These are phyloP conservation scores for Augochlorella aurata DNA, from an alignment of 2,888 invertebrate species.

Conservation along the genomic window DNA sequence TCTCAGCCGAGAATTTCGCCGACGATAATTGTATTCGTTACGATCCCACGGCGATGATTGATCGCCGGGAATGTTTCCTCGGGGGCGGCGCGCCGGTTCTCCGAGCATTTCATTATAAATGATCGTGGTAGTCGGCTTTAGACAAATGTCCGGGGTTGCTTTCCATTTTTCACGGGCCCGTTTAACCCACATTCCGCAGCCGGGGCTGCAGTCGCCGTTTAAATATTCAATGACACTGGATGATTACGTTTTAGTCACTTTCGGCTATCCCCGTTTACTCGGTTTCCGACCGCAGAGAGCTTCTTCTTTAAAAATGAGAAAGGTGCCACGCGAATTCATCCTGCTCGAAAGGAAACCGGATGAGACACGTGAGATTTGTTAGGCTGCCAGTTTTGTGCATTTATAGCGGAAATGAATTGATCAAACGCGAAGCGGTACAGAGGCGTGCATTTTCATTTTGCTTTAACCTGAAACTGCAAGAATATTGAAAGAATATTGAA, in stretches of 20 bases:
- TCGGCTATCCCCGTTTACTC: background rate
- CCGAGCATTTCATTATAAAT: conserved; percentile 25
- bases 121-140: conserved; percentile 20
- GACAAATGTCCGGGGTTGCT: conserved; percentile 24
- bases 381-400: too few relatives aligned
- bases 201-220: background rate
- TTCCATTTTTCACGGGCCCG: conserved; percentile 25
- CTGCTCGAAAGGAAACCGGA: too few relatives aligned
- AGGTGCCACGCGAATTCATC: too few relatives aligned
- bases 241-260: conserved; percentile 22
- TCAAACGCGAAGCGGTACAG: too few relatives aligned
- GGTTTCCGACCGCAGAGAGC: too few relatives aligned
- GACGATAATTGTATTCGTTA: conserved; percentile 13
- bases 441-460: too few relatives aligned
- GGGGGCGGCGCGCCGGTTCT: conserved; percentile 8
- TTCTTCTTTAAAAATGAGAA: too few relatives aligned
- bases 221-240: conserved; percentile 28
- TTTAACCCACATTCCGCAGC: conserved; percentile 28
- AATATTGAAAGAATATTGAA: too few relatives aligned
- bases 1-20: background rate
- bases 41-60: conserved; percentile 12
- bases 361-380: too few relatives aligned
- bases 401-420: too few relatives aligned
- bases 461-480: too few relatives aligned
- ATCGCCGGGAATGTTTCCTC: background rate